Evolutionary conservation across 2,888 invertebrate genomes (phyloP), one percentile per base, ranked within the genome.

Genomic region (Microctonus aethiopoides): DNA sequence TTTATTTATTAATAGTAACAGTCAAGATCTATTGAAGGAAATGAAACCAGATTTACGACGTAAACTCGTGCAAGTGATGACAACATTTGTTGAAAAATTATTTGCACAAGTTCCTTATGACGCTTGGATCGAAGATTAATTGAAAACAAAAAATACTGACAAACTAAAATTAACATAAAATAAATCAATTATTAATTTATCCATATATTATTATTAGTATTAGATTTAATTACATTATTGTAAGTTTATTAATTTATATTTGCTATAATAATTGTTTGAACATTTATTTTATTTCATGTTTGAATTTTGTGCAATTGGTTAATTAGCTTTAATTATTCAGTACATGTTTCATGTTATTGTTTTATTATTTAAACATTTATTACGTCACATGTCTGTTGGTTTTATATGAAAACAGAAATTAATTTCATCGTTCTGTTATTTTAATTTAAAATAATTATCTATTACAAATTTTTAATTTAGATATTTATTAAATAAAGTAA

Each of bases 41-140:
- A 95, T 95, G 95, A 95, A 95, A 81, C 95, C 95, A 0, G 91
- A 94, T 79, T 88, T 95, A 68, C 92, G 94, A 81, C 89, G 90
- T 73, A 95, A 95, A 84, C 88, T 95, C 32, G 90, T 94, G 7
- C 89, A 90, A 75, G 92, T 94, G 74, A 93, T 95, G 91, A 90
- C 91, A 29, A 89, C 90, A 64, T 95, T 95, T 84, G 89, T 95
- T 63, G 92, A 93, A 78, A 91, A 91, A 76, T 87, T 95, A 64
- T 93, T 95, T 76, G 89, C 91, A 10, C 91, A 92, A 84, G 91
- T 95, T 74, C 95, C 95, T 0, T 91, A 94, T 78, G 93, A 94
- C 77, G 91, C 92, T 76, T 94, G 94, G 93, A 89, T 95, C 76
- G 88, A 81, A 22, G 87, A 87, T 70, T 85, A 81, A 80, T 56